A percentile compares a stretch with the other conserved stretches of the same genome.
phyloP scores from a whole-genome alignment of 2,113 vertebrate species.

The Rhabdomys dilectus region DNA sequence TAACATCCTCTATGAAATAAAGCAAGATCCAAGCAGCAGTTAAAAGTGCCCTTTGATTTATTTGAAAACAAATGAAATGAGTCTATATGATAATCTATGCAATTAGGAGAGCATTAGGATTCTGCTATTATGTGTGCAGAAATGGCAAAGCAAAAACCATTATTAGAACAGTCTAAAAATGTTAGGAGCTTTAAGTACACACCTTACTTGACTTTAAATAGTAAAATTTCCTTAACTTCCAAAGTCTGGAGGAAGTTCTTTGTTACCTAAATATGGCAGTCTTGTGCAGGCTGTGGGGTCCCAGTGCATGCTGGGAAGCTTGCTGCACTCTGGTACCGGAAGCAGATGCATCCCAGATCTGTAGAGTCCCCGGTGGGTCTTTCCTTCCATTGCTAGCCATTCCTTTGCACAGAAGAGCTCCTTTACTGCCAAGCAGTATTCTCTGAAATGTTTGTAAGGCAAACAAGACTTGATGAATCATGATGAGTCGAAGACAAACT shows the following conservation, averaged over 20 bases:
- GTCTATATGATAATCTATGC: constrained; percentile 6
- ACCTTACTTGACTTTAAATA: constrained; percentile 60
- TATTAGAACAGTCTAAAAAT: constrained; percentile 49
- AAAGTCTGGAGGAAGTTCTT: neutral
- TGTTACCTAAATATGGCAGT: constrained; percentile 94
- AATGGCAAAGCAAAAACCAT: constrained; percentile 10
- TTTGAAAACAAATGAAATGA: constrained; percentile 58
- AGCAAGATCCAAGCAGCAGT: constrained; percentile 21
- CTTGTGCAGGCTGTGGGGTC: constrained; percentile 89
- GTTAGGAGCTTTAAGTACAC: constrained; percentile 60
- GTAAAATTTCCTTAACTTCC: constrained; percentile 39
- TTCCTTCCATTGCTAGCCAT: constrained; percentile 91
- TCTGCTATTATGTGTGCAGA: constrained; percentile 33
- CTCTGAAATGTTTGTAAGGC: constrained; percentile 88
- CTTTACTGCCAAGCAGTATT: constrained; percentile 96
- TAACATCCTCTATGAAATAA: constrained; percentile 39
- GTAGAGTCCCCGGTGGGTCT: constrained; percentile 86
- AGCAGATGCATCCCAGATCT: constrained; percentile 86
- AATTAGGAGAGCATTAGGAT: constrained; percentile 46
- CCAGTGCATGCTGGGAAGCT: constrained; percentile 91
- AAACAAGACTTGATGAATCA: constrained; percentile 75
- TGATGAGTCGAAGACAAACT: neutral
- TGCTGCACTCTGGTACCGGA: constrained; percentile 91
- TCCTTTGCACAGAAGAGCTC: constrained; percentile 97
- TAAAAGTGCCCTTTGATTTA: constrained; percentile 2